These are phyloP conservation scores for Xestobium rufovillosum DNA, from an alignment of 2,888 invertebrate species.

Conservation along the genomic window DNA sequence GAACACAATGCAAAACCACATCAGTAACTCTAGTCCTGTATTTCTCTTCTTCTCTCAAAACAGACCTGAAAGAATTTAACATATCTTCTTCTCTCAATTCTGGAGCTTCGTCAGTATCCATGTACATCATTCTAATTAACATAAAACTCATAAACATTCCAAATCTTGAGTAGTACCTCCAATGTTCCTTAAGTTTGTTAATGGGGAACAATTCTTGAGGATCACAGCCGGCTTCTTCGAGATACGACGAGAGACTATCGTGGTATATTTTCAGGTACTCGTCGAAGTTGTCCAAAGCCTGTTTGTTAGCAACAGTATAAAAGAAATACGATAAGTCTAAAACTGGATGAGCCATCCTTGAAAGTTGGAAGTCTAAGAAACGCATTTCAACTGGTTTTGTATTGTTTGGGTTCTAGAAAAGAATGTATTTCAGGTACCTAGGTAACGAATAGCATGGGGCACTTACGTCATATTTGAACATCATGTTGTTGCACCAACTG, in stretches of 20 bases:
- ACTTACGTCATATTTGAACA: slow-evolving; percentile 32
- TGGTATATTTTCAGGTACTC: slow-evolving; percentile 33
- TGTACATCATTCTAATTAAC: not conserved
- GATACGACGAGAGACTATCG: slow-evolving; percentile 26
- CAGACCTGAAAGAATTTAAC: too few relatives aligned
- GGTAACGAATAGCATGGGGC: too few relatives aligned
- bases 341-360: slow-evolving; percentile 26
- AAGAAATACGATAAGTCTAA: slow-evolving; percentile 36
- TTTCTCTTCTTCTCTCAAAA: too few relatives aligned
- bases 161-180: slow-evolving; percentile 24
- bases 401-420: slow-evolving; percentile 7
- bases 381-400: slow-evolving; percentile 21
- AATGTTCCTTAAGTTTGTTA: slow-evolving; percentile 25
- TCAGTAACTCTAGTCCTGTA: too few relatives aligned
- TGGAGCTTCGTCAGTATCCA: not conserved
- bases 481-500: slow-evolving; percentile 30
- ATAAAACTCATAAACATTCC: slow-evolving; percentile 15
- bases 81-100: not conserved
- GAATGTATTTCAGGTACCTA: too few relatives aligned
- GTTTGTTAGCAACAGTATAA: slow-evolving; percentile 31
- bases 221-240: slow-evolving; percentile 27
- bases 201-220: slow-evolving; percentile 30
- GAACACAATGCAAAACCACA: too few relatives aligned
- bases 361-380: slow-evolving; percentile 30
- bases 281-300: slow-evolving; percentile 30